Percentiles rank a stretch among this genome's conserved stretches.
Conservation (phyloP, 2,113 vertebrate species). For the Aptenodytes patagonicus region DNA sequence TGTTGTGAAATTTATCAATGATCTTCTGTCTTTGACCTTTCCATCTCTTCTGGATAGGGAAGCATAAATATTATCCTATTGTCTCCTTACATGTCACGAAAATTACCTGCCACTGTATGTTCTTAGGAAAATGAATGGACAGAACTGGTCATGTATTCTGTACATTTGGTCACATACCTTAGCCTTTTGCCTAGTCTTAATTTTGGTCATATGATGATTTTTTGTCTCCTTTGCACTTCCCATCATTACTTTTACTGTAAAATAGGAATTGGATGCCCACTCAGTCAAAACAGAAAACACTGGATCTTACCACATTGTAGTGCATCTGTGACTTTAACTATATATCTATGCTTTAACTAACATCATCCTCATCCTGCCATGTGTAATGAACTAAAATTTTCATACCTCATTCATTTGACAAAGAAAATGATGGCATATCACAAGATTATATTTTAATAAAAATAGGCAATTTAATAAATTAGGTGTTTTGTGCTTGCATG, state of each 20-base stretch:
- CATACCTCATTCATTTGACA: conserved; percentile 17
- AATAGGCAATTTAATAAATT: neutral
- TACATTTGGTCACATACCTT: neutral
- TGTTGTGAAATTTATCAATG: neutral
- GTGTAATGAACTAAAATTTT: conserved; percentile 12
- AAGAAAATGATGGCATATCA: neutral
- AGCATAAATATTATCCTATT: neutral
- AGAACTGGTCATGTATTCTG: neutral
- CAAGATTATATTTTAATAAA: neutral
- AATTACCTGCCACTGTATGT: neutral
- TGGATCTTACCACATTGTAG: neutral
- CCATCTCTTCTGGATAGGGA: neutral
- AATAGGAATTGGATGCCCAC: neutral
- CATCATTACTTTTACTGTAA: conserved; percentile 8
- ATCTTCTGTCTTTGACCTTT: neutral
- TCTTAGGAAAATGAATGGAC: neutral
- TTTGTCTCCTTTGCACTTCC: neutral
- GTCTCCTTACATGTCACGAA: neutral
- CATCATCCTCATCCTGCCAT: neutral
- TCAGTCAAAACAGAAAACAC: neutral
- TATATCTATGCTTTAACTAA: neutral
- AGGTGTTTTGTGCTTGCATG: neutral
- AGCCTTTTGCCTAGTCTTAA: conserved; percentile 32
- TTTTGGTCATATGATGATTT: conserved; percentile 2
- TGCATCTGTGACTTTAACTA: neutral